Conservation (phyloP, 2,888 invertebrate genomes). For the Eupithecia inturbata region DNA sequence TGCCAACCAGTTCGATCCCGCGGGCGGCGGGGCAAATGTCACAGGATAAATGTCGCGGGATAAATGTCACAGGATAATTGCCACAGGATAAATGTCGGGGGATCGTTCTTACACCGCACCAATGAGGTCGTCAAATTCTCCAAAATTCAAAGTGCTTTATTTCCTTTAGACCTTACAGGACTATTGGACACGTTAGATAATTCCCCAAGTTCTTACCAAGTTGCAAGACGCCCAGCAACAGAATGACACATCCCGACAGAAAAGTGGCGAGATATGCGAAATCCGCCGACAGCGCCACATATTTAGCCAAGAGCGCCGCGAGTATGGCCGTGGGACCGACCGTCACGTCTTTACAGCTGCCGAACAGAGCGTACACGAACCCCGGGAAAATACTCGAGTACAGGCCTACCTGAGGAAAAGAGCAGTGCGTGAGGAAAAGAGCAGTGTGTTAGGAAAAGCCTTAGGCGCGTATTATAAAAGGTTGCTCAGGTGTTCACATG, state of each 20-base stretch:
- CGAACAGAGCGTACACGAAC: slow-evolving; percentile 93
- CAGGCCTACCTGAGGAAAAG: slow-evolving; percentile 87
- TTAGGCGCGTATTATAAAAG: no score
- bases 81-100: no score
- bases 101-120: no score
- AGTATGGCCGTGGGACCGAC: slow-evolving; percentile 96
- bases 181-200: not conserved
- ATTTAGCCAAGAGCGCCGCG: slow-evolving; percentile 90
- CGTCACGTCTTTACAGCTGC: slow-evolving; percentile 91
- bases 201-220: slow-evolving; percentile 70
- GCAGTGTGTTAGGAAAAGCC: no score
- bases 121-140: not conserved
- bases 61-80: no score
- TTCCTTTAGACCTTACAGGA: no score
- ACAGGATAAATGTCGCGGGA: no score
- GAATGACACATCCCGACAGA: slow-evolving; percentile 89
- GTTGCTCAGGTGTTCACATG: no score
- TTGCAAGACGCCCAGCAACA: slow-evolving; percentile 89
- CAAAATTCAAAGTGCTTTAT: not conserved
- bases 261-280: slow-evolving; percentile 90
- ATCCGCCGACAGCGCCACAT: slow-evolving; percentile 86
- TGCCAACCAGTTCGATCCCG: no score
- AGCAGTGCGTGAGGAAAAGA: not conserved
- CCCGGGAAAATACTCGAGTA: slow-evolving; percentile 97
- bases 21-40: no score